Conservation (phyloP, 2,888 invertebrate species). For the Dione juno region DNA sequence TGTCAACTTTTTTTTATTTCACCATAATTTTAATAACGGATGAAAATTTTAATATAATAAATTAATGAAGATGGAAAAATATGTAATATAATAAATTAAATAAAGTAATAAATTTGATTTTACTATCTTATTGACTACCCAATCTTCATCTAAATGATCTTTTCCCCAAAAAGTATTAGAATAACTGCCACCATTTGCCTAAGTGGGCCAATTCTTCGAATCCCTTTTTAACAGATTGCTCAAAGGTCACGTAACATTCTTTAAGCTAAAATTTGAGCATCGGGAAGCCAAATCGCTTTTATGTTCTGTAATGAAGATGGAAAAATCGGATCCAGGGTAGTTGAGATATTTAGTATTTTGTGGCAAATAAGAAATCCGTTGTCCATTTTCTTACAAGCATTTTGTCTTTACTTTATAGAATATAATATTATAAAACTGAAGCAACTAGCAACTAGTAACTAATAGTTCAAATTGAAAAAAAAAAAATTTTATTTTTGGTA, state of each 20-base stretch:
- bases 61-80: too few relatives aligned
- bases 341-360: slow-evolving; percentile 2
- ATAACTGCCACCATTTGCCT: slow-evolving; percentile 28
- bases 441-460: too few relatives aligned
- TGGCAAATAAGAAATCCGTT: neutral
- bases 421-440: too few relatives aligned
- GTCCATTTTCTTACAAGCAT: neutral
- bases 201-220: slow-evolving; percentile 28
- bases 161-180: slow-evolving; percentile 19
- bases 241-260: slow-evolving; percentile 28
- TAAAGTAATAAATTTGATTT: neutral
- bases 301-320: slow-evolving; percentile 25
- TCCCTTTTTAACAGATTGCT: slow-evolving; percentile 28
- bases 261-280: slow-evolving; percentile 27
- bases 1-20: too few relatives aligned
- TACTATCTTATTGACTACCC: neutral
- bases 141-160: slow-evolving; percentile 13
- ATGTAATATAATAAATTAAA: neutral
- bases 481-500: too few relatives aligned
- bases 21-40: too few relatives aligned
- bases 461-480: too few relatives aligned
- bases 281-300: slow-evolving; percentile 20
- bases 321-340: slow-evolving; percentile 10
- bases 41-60: too few relatives aligned
- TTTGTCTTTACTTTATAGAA: neutral